phyloP scores from a whole-genome alignment of 2,797 vertebrate genomes.

The Myotis planiceps region DNA sequence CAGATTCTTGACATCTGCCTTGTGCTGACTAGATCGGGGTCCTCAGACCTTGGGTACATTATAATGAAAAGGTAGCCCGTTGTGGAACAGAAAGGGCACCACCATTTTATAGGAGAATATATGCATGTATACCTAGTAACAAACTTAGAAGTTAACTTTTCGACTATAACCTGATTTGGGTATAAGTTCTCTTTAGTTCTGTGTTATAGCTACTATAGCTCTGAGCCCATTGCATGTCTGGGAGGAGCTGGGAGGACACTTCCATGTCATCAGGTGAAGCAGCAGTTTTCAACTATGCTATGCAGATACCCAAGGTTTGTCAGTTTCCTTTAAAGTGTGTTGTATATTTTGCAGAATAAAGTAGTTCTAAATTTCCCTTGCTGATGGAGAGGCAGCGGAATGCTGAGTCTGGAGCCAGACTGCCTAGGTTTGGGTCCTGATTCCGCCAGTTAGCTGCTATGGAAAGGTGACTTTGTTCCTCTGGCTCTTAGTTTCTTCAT shows the following conservation, averaged over 20 bases:
- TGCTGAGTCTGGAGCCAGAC: background rate
- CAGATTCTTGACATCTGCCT: background rate
- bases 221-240: background rate
- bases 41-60: background rate
- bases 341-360: background rate
- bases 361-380: constrained; percentile 21
- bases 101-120: background rate
- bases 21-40: background rate
- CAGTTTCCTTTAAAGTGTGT: background rate
- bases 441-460: background rate
- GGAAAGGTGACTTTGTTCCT: background rate
- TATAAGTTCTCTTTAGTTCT: constrained; percentile 29
- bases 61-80: background rate
- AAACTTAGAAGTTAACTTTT: constrained; percentile 33
- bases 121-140: background rate
- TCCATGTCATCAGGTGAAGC: background rate
- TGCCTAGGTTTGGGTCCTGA: background rate
- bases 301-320: background rate
- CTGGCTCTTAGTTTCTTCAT: constrained; percentile 16
- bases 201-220: background rate
- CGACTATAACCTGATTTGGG: background rate
- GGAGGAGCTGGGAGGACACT: background rate
- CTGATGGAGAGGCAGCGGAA: background rate
- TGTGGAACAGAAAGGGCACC: background rate
- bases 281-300: background rate